Percentiles rank a stretch among this genome's conserved stretches.
These are phyloP conservation scores for Cheilosia urbana DNA, from an alignment of 2,888 invertebrate genomes.

Conservation along the genomic window DNA sequence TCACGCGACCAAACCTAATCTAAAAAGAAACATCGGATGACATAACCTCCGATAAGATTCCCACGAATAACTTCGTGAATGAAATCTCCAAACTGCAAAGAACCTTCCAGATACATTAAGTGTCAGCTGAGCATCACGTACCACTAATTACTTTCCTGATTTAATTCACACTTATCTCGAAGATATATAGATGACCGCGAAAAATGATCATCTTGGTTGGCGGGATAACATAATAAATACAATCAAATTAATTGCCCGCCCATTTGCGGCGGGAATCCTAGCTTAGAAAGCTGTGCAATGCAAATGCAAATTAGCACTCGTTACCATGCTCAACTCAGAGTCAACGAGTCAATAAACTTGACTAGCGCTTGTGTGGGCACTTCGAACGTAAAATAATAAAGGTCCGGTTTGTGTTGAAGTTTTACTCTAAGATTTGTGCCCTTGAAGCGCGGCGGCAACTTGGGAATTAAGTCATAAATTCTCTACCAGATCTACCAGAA, in stretches of 20 bases:
- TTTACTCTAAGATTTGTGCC: not conserved
- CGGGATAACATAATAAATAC: constrained; percentile 19
- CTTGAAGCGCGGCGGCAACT: not conserved
- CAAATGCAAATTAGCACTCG: constrained; percentile 16
- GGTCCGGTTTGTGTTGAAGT: not conserved
- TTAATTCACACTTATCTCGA: constrained; percentile 40
- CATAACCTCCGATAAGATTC: no score
- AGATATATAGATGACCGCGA: constrained; percentile 27
- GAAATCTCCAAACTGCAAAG: no score
- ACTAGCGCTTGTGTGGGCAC: constrained; percentile 12
- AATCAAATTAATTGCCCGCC: constrained; percentile 24
- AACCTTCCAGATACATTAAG: not conserved
- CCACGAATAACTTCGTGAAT: no score
- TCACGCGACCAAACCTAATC: no score
- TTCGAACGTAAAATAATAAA: not conserved
- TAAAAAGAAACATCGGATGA: no score
- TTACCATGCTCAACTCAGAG: not conserved
- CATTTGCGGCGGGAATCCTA: no score
- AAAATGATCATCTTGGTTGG: constrained; percentile 38
- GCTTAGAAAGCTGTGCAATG: not conserved
- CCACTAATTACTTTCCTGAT: constrained; percentile 13
- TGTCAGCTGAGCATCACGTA: constrained; percentile 29
- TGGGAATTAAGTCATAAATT: not conserved
- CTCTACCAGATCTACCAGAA: no score
- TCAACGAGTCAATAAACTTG: constrained; percentile 29